Evolutionary conservation across 2,888 invertebrate genomes (phyloP).

Genomic region (Amblyjoppa fuscipennis): DNA sequence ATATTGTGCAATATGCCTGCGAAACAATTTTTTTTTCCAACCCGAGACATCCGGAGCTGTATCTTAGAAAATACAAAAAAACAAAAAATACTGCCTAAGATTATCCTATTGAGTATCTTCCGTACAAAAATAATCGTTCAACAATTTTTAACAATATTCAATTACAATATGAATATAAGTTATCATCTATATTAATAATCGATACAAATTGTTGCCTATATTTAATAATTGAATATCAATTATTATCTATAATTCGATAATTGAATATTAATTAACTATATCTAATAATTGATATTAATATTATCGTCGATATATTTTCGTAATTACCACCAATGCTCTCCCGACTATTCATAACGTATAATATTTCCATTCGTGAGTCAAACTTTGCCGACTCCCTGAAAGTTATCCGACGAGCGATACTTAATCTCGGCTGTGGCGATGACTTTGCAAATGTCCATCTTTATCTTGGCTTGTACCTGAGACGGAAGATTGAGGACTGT

Average conservation of each 20-base stretch:
- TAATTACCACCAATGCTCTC: neutral
- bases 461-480: constrained; percentile 80
- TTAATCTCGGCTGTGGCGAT: constrained; percentile 80
- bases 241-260: constrained; percentile 3
- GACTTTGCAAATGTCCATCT: constrained; percentile 82
- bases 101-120: neutral
- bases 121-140: constrained; percentile 5
- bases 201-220: no score
- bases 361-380: neutral
- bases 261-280: neutral
- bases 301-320: neutral
- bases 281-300: neutral
- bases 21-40: neutral
- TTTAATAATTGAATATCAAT: neutral
- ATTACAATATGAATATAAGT: constrained; percentile 1
- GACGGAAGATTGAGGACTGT: constrained; percentile 79
- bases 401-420: constrained; percentile 61
- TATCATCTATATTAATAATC: neutral
- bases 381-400: neutral
- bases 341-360: neutral
- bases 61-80: constrained; percentile 4
- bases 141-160: constrained; percentile 2
- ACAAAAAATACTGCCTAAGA: constrained; percentile 20
- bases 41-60: neutral
- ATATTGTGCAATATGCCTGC: constrained; percentile 16